Evolutionary conservation across 2,888 invertebrate species (phyloP), one percentile per base, ranked within the genome.

Genomic region (Lathronympha strigana): DNA sequence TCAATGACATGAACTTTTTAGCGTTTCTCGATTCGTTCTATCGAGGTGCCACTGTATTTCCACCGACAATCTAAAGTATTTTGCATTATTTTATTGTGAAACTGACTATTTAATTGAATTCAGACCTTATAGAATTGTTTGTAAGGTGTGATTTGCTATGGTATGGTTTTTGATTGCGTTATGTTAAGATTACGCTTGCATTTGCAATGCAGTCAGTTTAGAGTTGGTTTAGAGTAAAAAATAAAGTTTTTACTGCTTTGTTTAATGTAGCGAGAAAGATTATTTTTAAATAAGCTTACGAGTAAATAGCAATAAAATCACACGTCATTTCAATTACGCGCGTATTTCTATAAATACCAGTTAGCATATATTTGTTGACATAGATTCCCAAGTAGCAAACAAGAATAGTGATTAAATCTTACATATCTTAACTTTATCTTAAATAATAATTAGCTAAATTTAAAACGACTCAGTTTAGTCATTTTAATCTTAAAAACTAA

Each of bases 161-260:
- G 3, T 8, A n/a, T 19, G 23, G 25, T 4, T 11, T 6, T 57
- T 40, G 61, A 54, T 55, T 55, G 50, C 54, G 36, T 67, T 70
- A 64, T 40, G 51, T 45, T 17, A 40, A 70, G 75, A 74, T 73
- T 70, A 68, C 40, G 62, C 60, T 19, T 57, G 68, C 67, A 74
- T 75, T 75, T 69, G 74, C 75, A 75, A 58, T 51, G 58, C 73
- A 72, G 74, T n/a, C n/a, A n/a, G n/a, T n/a, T n/a, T n/a, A n/a
- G 67, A 68, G 70, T 68, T 57, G 61, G 43, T 55, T 40, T 66
- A 68, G 47, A 67, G 69, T 72, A 69, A 69, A 67, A 68, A 69
- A 71, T 66, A 63, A 51, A 69, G 70, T 71, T 70, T 57, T 36
- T 50, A 38, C 50, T 43, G 25, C 15, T 62, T 19, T 38, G 38